Evolutionary conservation across 2,888 invertebrate genomes (phyloP).

Genomic region (Ligdia adustata): DNA sequence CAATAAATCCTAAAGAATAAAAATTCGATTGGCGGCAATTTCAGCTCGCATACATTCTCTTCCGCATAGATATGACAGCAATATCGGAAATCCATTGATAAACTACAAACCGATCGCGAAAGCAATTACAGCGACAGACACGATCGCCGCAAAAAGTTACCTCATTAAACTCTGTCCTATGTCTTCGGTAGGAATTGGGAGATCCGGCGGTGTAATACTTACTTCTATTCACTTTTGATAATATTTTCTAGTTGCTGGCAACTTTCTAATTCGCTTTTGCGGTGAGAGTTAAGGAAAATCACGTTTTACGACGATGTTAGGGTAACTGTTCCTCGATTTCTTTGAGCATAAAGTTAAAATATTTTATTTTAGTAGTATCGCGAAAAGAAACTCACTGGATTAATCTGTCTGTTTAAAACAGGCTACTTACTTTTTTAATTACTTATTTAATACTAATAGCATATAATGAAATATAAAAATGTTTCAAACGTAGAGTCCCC

Average conservation of each 20-base stretch:
- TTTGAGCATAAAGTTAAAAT: no score
- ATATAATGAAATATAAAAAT: no score
- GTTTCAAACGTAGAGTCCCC: no score
- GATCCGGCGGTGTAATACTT: conserved; percentile 22
- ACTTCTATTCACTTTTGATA: conserved; percentile 42
- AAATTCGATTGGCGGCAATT: no score
- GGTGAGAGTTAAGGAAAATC: conserved; percentile 21
- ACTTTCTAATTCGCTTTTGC: conserved; percentile 50
- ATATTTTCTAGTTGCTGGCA: conserved; percentile 43
- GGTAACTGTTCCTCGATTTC: neutral
- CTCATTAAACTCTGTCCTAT: conserved; percentile 44
- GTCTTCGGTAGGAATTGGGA: conserved; percentile 37
- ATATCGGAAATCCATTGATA: conserved; percentile 12
- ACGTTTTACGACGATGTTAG: neutral
- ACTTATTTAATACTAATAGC: no score
- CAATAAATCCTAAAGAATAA: no score
- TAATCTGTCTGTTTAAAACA: no score
- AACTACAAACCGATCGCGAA: conserved; percentile 20
- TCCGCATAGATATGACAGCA: neutral
- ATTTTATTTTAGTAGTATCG: no score
- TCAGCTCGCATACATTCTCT: neutral
- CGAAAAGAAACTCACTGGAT: no score
- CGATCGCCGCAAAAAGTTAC: conserved; percentile 36
- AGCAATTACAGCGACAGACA: conserved; percentile 26
- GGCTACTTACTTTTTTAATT: no score